phyloP scores from a whole-genome alignment of 2,113 vertebrate genomes.

The Noturus placidus region DNA sequence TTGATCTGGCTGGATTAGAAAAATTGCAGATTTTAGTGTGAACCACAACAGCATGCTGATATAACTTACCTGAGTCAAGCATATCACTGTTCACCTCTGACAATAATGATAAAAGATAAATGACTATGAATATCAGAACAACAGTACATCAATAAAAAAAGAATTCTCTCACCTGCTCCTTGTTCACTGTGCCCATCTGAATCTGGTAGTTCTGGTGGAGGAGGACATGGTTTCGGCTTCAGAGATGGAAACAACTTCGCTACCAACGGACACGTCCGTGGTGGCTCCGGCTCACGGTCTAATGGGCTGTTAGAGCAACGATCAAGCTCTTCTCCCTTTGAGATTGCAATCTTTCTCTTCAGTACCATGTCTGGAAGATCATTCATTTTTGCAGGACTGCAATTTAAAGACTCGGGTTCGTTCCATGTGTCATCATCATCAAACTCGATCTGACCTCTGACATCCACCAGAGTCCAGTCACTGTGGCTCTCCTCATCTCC shows the following conservation, averaged over 20 bases:
- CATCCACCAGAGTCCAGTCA: slow-evolving; percentile 64
- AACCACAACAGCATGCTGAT: not conserved
- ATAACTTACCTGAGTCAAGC: not conserved
- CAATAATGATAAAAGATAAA: not conserved
- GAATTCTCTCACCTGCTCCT: slow-evolving; percentile 64
- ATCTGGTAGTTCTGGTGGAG: slow-evolving; percentile 48
- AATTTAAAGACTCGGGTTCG: slow-evolving; percentile 76
- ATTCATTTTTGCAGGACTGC: not conserved
- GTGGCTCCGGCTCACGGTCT: slow-evolving; percentile 57
- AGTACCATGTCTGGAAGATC: slow-evolving; percentile 66
- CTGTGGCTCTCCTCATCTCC: slow-evolving; percentile 53
- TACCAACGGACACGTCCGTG: slow-evolving; percentile 82
- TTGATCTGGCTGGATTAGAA: slow-evolving; percentile 75
- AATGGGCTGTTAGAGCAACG: slow-evolving; percentile 28
- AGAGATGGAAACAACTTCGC: slow-evolving; percentile 85
- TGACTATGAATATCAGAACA: not conserved
- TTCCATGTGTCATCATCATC: slow-evolving; percentile 94
- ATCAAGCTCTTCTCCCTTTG: slow-evolving; percentile 67
- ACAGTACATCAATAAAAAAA: not conserved
- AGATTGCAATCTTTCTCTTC: slow-evolving; percentile 80
- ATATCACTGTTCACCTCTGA: not conserved
- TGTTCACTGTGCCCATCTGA: slow-evolving; percentile 63
- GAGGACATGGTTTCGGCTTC: slow-evolving; percentile 74
- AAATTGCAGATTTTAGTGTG: not conserved
- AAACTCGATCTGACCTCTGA: slow-evolving; percentile 74